phyloP scores from a whole-genome alignment of 2,797 vertebrate genomes.

The Galaxias olidus region DNA sequence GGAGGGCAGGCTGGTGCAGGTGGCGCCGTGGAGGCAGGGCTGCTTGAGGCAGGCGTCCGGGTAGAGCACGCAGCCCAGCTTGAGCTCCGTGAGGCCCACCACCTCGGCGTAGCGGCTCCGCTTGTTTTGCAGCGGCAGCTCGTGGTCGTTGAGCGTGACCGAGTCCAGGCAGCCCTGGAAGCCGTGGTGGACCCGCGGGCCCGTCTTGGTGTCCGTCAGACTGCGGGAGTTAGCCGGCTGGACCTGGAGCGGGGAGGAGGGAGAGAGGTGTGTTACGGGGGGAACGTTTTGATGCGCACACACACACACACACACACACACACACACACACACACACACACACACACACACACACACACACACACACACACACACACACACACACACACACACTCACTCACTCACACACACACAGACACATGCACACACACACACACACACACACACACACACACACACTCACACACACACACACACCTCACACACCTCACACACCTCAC shows the following conservation, averaged over 20 bases:
- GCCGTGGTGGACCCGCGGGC: conserved; percentile 80
- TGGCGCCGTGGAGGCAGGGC: conserved; percentile 90
- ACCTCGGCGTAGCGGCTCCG: conserved; percentile 91
- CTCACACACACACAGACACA: not conserved
- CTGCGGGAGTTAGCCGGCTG: conserved; percentile 82
- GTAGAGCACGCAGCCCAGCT: conserved; percentile 92
- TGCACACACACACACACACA: not conserved
- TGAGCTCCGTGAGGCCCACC: conserved; percentile 90
- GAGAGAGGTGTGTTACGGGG: not conserved
- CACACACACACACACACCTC: not conserved
- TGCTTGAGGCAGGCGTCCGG: conserved; percentile 87
- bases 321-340: not conserved
- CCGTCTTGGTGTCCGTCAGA: conserved; percentile 80
- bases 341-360: not conserved
- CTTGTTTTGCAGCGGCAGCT: conserved; percentile 94
- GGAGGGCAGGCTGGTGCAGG: conserved; percentile 85
- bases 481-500: not conserved
- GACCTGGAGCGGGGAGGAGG: conserved; percentile 65
- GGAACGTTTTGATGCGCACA: not conserved
- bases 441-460: not conserved
- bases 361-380: not conserved
- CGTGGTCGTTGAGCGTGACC: conserved; percentile 86
- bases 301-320: not conserved
- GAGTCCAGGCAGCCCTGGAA: conserved; percentile 98
- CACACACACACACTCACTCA: not conserved